Percentiles rank a stretch among this genome's conserved stretches.
Conservation (phyloP, 2,797 vertebrate genomes). For the Pseudochromis fuscus region DNA sequence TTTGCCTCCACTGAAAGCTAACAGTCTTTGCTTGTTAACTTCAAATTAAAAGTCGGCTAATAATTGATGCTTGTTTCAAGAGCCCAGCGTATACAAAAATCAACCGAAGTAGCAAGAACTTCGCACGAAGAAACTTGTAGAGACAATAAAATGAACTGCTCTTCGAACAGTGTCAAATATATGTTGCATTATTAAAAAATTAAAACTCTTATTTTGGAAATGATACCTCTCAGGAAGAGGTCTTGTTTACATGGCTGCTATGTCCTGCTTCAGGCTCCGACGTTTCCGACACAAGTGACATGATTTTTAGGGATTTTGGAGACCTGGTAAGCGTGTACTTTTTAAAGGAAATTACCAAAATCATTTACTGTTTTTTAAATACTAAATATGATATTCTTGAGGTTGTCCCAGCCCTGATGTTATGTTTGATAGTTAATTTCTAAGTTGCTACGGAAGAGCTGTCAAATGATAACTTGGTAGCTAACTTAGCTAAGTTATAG, state of each 20-base stretch:
- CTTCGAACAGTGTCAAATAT: fast-evolving
- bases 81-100: fast-evolving
- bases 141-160: fast-evolving
- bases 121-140: fast-evolving
- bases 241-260: slow-evolving; percentile 66
- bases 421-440: background rate
- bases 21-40: background rate
- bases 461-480: slow-evolving; percentile 23
- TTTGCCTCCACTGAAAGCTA: too few species aligned
- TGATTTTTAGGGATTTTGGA: slow-evolving; percentile 20
- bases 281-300: slow-evolving; percentile 23
- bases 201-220: slow-evolving; percentile 56
- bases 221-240: slow-evolving; percentile 26
- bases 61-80: background rate
- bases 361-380: too few species aligned
- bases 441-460: slow-evolving; percentile 7
- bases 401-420: background rate
- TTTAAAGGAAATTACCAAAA: background rate
- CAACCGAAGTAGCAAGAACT: fast-evolving
- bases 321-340: slow-evolving; percentile 20
- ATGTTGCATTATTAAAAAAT: background rate
- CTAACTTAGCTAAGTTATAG: slow-evolving; percentile 37
- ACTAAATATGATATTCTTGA: background rate
- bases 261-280: slow-evolving; percentile 35
- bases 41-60: slow-evolving; percentile 61